Evolutionary conservation across 2,113 vertebrate species (phyloP).

Genomic region (Dipodomys stephensi): DNA sequence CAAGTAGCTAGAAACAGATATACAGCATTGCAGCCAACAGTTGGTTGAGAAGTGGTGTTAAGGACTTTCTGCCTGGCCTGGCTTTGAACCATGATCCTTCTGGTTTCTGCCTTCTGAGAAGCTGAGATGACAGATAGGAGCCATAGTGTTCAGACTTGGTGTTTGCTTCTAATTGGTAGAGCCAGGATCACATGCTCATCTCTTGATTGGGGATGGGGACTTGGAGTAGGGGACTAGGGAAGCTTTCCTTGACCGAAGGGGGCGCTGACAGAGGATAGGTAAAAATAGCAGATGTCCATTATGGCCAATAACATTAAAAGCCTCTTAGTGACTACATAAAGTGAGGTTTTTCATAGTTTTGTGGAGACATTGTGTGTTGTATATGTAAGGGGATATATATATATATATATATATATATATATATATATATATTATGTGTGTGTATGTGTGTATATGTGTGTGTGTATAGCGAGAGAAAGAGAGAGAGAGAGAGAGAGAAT

Average conservation of each 20-base stretch:
- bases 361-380: background rate
- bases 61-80: too few species aligned
- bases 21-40: too few species aligned
- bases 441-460: too few species aligned
- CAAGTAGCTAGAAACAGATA: too few species aligned
- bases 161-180: background rate
- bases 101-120: too few species aligned
- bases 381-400: too few species aligned
- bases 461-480: background rate
- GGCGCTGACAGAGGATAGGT: background rate
- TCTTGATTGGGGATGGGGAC: background rate
- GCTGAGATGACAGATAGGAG: too few species aligned
- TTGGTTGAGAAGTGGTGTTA: too few species aligned
- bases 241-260: background rate
- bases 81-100: too few species aligned
- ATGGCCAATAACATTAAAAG: background rate
- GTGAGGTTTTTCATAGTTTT: background rate
- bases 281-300: rapidly evolving
- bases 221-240: background rate
- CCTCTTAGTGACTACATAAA: background rate
- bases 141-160: background rate
- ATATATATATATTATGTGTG: too few species aligned
- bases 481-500: background rate
- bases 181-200: background rate
- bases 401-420: too few species aligned